A percentile compares a stretch with the other conserved stretches of the same genome.
Evolutionary conservation across 2,797 vertebrate genomes (phyloP).

Genomic region (Varecia variegata): DNA sequence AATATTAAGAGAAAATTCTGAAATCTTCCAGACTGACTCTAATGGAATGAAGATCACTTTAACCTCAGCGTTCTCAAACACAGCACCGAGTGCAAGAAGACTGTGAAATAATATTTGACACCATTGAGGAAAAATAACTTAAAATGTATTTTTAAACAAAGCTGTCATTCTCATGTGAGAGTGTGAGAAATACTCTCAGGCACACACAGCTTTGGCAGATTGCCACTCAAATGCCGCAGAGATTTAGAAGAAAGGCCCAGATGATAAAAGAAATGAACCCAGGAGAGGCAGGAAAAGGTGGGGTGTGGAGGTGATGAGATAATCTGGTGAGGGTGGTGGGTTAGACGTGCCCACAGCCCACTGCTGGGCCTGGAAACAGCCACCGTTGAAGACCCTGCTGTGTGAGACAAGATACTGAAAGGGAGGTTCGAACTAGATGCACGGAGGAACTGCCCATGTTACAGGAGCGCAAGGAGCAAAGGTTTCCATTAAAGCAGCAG

Average conservation of each 20-base stretch:
- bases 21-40: neutral
- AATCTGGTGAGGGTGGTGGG: accelerated
- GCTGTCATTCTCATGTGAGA: accelerated
- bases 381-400: accelerated
- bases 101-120: accelerated
- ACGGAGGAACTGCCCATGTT: accelerated
- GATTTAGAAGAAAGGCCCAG: neutral
- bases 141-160: neutral
- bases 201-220: accelerated
- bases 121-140: accelerated
- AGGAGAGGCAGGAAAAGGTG: neutral
- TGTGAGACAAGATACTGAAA: accelerated
- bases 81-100: accelerated
- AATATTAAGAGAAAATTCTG: neutral
- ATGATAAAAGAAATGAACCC: neutral
- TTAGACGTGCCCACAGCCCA: accelerated
- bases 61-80: accelerated
- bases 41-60: accelerated
- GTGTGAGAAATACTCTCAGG: accelerated
- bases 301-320: accelerated
- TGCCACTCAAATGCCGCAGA: accelerated
- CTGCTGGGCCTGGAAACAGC: accelerated
- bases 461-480: accelerated
- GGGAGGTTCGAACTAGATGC: accelerated
- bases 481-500: accelerated